phyloP scores from a whole-genome alignment of 2,113 vertebrate genomes.

The Ginglymostoma cirratum region DNA sequence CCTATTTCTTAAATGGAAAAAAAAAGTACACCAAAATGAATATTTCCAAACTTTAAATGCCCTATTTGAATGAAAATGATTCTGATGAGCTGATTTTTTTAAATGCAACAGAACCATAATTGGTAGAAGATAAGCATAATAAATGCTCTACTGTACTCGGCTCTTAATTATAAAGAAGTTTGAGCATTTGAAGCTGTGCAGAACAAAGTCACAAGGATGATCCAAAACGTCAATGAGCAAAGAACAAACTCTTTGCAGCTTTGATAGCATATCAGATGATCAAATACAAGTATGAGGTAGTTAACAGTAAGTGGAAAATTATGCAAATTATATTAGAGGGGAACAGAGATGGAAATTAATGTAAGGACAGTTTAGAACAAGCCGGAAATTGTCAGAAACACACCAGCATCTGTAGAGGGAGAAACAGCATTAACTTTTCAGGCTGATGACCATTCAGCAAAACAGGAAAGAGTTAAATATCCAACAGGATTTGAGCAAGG shows the following conservation, averaged over 20 bases:
- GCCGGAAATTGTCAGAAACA: too few relatives aligned
- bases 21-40: neutral
- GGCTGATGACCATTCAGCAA: too few relatives aligned
- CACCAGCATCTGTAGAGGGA: too few relatives aligned
- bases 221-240: neutral
- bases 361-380: neutral
- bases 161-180: neutral
- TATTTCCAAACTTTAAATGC: neutral
- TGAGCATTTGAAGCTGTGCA: neutral
- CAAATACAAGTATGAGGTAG: neutral
- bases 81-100: neutral
- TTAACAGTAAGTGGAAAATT: neutral
- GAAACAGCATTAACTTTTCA: too few relatives aligned
- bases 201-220: neutral
- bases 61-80: neutral
- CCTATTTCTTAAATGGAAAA: too few relatives aligned
- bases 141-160: too few relatives aligned
- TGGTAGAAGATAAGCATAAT: neutral
- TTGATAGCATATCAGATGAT: neutral
- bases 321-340: neutral
- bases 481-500: too few relatives aligned
- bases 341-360: neutral
- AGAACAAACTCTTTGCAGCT: neutral
- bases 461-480: too few relatives aligned
- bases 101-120: neutral